phyloP scores from a whole-genome alignment of 1,140 invertebrate genomes.

The Cheumatopsyche charites region DNA sequence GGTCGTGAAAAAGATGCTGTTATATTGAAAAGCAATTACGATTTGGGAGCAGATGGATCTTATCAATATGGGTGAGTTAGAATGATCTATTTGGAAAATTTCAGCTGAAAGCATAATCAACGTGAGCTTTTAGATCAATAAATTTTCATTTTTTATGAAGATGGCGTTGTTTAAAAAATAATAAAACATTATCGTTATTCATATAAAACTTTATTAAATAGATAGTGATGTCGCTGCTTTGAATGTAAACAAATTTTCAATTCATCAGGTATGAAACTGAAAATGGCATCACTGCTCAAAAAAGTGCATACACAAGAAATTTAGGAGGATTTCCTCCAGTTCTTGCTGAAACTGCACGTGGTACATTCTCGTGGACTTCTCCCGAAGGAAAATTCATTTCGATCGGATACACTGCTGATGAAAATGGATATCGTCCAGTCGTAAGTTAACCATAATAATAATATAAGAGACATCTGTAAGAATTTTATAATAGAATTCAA shows the following conservation, averaged over 20 bases:
- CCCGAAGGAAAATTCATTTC: conserved; percentile 55
- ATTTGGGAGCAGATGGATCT: conserved; percentile 48
- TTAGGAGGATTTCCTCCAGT: conserved; percentile 61
- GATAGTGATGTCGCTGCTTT: not conserved
- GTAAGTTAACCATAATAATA: conserved; percentile 49
- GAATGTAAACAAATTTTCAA: conserved; percentile 15
- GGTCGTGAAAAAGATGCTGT: conserved; percentile 42
- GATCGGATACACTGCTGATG: conserved; percentile 62
- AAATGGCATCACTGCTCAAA: conserved; percentile 65
- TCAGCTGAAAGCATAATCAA: too few species aligned
- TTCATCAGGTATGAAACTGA: conserved; percentile 62
- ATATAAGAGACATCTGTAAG: conserved; percentile 2
- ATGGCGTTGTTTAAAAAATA: too few species aligned
- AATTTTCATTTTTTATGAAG: too few species aligned
- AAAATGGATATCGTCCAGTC: conserved; percentile 63
- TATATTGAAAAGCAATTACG: conserved; percentile 47
- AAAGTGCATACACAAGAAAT: conserved; percentile 59
- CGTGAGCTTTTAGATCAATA: too few species aligned
- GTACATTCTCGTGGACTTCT: conserved; percentile 57
- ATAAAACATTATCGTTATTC: too few species aligned
- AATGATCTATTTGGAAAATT: too few species aligned
- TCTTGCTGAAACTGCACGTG: conserved; percentile 54
- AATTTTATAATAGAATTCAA: not conserved
- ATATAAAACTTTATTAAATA: too few species aligned
- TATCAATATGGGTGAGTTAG: conserved; percentile 48